Base-by-base conservation (phyloP, 2,113 vertebrate genomes). In the Grallaria varia region DNA sequence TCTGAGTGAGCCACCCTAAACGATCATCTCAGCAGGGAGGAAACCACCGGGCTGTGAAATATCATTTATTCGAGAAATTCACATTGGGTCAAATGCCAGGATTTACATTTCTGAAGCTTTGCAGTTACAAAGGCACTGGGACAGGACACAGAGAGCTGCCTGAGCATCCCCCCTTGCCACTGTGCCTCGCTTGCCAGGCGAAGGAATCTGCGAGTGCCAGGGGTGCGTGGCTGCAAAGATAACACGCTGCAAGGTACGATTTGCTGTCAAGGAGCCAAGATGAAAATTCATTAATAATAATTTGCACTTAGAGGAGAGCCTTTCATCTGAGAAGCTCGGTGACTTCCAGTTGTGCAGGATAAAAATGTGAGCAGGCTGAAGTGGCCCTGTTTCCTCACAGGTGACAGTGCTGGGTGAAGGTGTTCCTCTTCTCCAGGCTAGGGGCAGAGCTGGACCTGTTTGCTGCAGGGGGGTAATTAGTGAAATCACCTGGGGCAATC, bases 1-100 rank as follows among this genome's bases (percentile, higher is more conserved):
- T 95, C 47, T 28, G 63, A 96, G 90, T 8, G 14, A 96, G 76
- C 77, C 74, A 80, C 78, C 23, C 2, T 35, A 93, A 97, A 94
- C 14, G 25, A 82, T 87, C 94, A 40, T 86, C 94, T 78, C 86
- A 76, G 89, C 56, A 40, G 87, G 95, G 93, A 91, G 76, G 85
- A 93, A 96, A 94, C 58, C 75, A 64, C 73, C 4, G 20, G 93
- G 87, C 93, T 90, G 93, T 95, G 95, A 96, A 97, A 97, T 96
- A 88, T 59, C 89, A 92, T 90, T 95, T 95, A 87, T 95, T 86
- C 74, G 67, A 88, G 79, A 82, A 89, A 87, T 81, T 45, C 84
- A 33, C 77, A 12, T 55, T 9, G 87, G 92, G 79, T 81, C 93
- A 75, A 27, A 66, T 47, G 96, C 84, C 87, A 69, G 50, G 85